These are phyloP conservation scores for Brachionus rubens DNA, from an alignment of 1,140 invertebrate genomes.

Conservation along the genomic window DNA sequence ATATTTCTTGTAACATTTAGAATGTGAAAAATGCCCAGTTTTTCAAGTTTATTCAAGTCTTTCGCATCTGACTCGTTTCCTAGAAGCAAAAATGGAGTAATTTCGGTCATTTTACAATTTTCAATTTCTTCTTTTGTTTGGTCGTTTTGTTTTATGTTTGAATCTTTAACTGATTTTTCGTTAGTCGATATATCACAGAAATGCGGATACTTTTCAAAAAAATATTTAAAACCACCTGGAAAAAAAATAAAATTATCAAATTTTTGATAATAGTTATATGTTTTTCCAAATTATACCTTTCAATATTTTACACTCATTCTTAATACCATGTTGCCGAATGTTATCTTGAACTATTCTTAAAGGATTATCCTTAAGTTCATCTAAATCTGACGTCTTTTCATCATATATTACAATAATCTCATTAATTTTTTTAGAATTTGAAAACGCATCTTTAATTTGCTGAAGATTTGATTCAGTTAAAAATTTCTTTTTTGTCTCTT, in stretches of 20 bases:
- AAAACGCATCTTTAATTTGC: not conserved
- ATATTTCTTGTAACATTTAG: constrained; percentile 32
- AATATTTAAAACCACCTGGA: constrained; percentile 7
- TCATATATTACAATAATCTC: constrained; percentile 41
- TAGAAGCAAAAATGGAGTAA: not conserved
- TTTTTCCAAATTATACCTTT: not conserved
- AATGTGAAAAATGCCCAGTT: constrained; percentile 26
- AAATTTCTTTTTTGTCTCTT: constrained; percentile 20
- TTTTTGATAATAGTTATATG: not conserved
- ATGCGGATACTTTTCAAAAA: not conserved
- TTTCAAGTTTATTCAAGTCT: constrained; percentile 14
- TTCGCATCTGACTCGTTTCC: constrained; percentile 23
- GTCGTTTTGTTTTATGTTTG: not conserved
- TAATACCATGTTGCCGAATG: not conserved
- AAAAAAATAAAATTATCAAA: not conserved
- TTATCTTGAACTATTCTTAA: constrained; percentile 37
- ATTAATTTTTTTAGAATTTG: not conserved
- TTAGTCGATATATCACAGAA: not conserved
- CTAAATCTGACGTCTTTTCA: constrained; percentile 15
- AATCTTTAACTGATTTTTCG: not conserved
- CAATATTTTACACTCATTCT: constrained; percentile 24
- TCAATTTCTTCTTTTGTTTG: constrained; percentile 9
- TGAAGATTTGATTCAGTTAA: not conserved
- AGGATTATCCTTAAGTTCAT: constrained; percentile 29
- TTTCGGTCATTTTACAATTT: constrained; percentile 27